Evolutionary conservation across 64 coral and sea anemone genomes (phyloP), one percentile per base, ranked within the genome.

Genomic region (Actinia tenebrosa): DNA sequence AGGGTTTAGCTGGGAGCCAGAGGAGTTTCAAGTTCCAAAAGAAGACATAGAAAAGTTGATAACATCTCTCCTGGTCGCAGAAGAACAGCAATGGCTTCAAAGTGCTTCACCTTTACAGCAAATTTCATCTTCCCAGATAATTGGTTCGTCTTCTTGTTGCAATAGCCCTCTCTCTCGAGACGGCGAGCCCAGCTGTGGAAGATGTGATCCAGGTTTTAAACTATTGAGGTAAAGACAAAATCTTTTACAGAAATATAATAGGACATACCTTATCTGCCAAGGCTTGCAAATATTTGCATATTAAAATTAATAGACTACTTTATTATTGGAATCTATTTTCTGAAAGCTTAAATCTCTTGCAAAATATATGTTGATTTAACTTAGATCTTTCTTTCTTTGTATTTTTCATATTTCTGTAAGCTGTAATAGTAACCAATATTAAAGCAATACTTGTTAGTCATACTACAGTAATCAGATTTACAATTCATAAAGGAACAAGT

Each of bases 1-100:
- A 25, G 27, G 11, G 45, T 81, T 83, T 63, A 77, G 81, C 44
- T 91, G 89, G 83, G 85, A 79, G 69, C 53, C 83, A 50, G 83
- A 78, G 27, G 85, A 63, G 63, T 17, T 30, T 79, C 89, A 86
- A 64, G 83, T 91, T 64, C 83, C 89, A 47, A 71, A 64, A 54
- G 89, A 91, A 42, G 56, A 77, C 56, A 37, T 91, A 45, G 71
- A 91, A 61, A 46, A 44, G 55, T 60, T 91, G 72, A 20, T 91
- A 44, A 62, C 66, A 44, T 80, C 78, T 30, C 83, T 91, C 14
- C 58, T 91, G n/a, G 16, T 85, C 10, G 89, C 89, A 16, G 89
- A 91, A 77, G 59, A 86, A 56, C 66, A 59, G n/a, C 84, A 27
- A 86, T 91, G 89, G 89, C 27, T 79, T 7, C 83, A 56, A 17